phyloP scores from a whole-genome alignment of 2,797 vertebrate genomes.

The Eulemur coronatus region DNA sequence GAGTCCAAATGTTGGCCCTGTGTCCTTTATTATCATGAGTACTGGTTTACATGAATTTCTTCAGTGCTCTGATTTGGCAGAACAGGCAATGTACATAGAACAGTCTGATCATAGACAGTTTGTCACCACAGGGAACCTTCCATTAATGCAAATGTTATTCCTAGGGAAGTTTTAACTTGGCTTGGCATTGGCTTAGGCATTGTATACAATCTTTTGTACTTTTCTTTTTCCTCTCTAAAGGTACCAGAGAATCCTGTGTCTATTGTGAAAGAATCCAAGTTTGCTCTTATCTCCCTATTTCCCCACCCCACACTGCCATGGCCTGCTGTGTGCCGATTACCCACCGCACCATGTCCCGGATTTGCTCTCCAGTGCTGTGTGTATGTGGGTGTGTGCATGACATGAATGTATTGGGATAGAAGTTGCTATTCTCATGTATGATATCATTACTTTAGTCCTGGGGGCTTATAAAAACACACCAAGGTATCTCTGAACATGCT shows the following conservation, averaged over 20 bases:
- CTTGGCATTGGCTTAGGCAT: neutral
- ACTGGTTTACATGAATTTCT: neutral
- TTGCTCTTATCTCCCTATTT: conserved; percentile 40
- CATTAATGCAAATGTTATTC: neutral
- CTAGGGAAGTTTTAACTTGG: neutral
- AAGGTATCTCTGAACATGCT: neutral
- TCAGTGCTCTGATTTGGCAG: neutral
- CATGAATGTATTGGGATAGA: neutral
- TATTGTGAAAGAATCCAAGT: neutral
- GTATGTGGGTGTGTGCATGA: conserved; percentile 47
- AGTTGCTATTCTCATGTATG: neutral
- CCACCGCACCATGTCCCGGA: neutral
- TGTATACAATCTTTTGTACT: neutral
- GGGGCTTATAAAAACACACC: neutral
- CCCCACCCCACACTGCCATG: conserved; percentile 72
- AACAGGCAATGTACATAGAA: conserved; percentile 3
- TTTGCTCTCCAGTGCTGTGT: neutral
- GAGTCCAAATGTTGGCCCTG: neutral
- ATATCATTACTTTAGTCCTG: neutral
- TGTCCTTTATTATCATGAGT: neutral
- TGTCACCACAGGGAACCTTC: neutral
- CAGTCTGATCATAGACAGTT: neutral
- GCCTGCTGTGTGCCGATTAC: conserved; percentile 32
- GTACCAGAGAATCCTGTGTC: neutral
- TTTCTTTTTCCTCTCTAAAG: neutral